These are phyloP conservation scores for Thunnus albacares DNA, from an alignment of 2,797 vertebrate species.

Conservation along the genomic window DNA sequence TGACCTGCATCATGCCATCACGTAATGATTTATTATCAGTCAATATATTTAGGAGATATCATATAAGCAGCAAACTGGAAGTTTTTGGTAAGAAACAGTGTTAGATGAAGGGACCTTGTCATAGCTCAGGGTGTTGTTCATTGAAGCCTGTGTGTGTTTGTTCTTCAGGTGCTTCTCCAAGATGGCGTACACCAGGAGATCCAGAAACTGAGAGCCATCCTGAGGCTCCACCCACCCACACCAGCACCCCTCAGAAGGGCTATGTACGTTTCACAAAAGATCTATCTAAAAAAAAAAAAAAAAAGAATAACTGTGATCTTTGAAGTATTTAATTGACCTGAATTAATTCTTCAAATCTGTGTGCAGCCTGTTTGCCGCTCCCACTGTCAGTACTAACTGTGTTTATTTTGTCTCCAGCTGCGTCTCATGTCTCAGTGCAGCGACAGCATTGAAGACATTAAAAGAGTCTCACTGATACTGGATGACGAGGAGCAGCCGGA, in stretches of 20 bases:
- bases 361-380: not conserved
- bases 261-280: slow-evolving; percentile 85
- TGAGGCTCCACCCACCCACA: slow-evolving; percentile 70
- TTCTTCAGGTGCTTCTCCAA: slow-evolving; percentile 66
- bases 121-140: not conserved
- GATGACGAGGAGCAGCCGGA: slow-evolving; percentile 82
- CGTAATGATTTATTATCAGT: not conserved
- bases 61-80: too few relatives aligned
- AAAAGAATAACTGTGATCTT: not conserved
- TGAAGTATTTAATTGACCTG: not conserved
- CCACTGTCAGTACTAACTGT: slow-evolving; percentile 11
- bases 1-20: too few relatives aligned
- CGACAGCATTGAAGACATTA: slow-evolving; percentile 81
- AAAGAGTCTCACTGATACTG: slow-evolving; percentile 76
- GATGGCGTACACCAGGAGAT: slow-evolving; percentile 85
- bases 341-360: not conserved
- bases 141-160: not conserved
- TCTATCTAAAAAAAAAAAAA: not conserved
- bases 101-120: not conserved
- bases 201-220: slow-evolving; percentile 68
- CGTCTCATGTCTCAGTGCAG: slow-evolving; percentile 87
- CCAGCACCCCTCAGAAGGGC: slow-evolving; percentile 87
- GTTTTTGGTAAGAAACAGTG: not conserved
- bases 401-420: slow-evolving; percentile 77
- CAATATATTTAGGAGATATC: not conserved